Evolutionary conservation across 1,140 invertebrate genomes (phyloP), one percentile per base, ranked within the genome.

Genomic region (Tetraneura akinire): DNA sequence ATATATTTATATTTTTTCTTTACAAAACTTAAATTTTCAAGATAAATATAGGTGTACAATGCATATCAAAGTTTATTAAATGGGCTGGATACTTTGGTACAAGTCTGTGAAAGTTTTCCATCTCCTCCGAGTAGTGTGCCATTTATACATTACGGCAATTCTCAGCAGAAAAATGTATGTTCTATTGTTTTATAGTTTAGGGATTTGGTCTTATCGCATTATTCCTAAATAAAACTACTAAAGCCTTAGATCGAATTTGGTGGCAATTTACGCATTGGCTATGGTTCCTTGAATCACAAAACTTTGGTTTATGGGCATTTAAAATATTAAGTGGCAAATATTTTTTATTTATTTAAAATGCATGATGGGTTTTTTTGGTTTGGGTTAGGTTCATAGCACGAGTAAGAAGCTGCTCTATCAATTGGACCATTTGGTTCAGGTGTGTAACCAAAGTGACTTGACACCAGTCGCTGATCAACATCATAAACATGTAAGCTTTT

Each of bases 331-430:
- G 29, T 16, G 6, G 11, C 23, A 29, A 71, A 42, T 76, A 76
- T 26, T 45, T 71, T 68, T 29, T 47, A 45, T 81, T 53, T 51
- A 81, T 85, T 84, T 84, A 62, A 78, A 78, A 47, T 23, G 74
- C 74, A 78, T 78, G 74, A 37, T n/a, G 74, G 74, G 74, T 86
- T 84, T 85, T 85, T 82, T 84, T 85, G 87, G 83, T 82, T 78
- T 62, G 55, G 82, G 80, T 82, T 86, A 95, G 93, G 95, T 97
- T 83, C 95, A 97, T 89, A 96, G 94, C 86, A 97, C 95, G 83
- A 96, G 95, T 89, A 97, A 97, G 89, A 97, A 97, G 88, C 89
- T 97, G 85, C 91, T 97, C 83, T 97, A 97, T 87, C 95, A 97
- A 87, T 89, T 97, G 85, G 95, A 97, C 88, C 95, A 96, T 86